Conservation (phyloP, 2,113 vertebrate species). For the Lamprotornis superbus region DNA sequence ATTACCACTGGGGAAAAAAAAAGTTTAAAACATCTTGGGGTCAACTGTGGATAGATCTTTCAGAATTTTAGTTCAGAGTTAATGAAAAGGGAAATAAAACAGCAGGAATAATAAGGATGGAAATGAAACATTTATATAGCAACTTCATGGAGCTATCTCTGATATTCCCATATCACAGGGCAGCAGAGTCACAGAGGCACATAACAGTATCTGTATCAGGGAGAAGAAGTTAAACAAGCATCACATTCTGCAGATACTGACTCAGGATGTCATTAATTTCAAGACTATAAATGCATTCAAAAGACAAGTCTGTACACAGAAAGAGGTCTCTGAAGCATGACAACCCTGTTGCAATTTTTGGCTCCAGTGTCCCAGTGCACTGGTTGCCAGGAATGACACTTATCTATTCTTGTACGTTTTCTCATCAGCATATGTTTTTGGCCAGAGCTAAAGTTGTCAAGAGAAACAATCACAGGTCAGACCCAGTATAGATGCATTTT, state of each 20-base stretch:
- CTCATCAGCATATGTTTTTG: not conserved
- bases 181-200: not conserved
- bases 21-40: not conserved
- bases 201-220: rapidly evolving
- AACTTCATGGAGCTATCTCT: not conserved
- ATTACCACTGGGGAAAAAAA: not conserved
- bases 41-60: not conserved
- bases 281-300: not conserved
- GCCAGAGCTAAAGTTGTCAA: not conserved
- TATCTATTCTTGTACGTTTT: not conserved
- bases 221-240: not conserved
- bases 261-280: not conserved
- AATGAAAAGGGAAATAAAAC: not conserved
- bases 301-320: not conserved
- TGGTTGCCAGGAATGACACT: not conserved
- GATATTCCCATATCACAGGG: not conserved
- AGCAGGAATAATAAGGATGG: not conserved
- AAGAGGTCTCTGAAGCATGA: not conserved
- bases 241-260: not conserved
- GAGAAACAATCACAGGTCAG: not conserved
- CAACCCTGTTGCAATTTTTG: not conserved
- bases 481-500: not conserved
- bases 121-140: not conserved
- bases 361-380: not conserved
- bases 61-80: not conserved